Percentiles rank a stretch among this genome's conserved stretches.
Conservation (phyloP, 2,113 vertebrate species). For the Mormyrus lacerda region DNA sequence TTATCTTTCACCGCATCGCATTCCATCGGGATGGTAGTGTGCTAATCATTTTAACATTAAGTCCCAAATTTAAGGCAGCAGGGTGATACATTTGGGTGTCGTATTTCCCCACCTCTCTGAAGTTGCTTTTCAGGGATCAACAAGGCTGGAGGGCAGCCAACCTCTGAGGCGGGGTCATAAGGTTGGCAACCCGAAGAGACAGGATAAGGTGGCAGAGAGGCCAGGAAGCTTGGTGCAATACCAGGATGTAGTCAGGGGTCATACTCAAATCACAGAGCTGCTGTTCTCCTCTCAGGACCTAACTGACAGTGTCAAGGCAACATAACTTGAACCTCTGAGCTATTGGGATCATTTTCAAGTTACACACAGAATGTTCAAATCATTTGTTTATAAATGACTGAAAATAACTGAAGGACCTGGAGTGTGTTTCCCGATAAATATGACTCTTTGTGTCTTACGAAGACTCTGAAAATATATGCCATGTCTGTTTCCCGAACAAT, state of each 20-base stretch:
- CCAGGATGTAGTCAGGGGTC: constrained; percentile 48
- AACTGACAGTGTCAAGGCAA: constrained; percentile 45
- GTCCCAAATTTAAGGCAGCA: constrained; percentile 21
- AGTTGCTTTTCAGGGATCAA: constrained; percentile 40
- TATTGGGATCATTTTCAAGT: background rate
- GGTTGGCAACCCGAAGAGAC: constrained; percentile 50
- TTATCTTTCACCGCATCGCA: background rate
- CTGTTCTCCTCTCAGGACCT: constrained; percentile 42
- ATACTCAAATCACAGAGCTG: constrained; percentile 44
- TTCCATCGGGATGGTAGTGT: background rate
- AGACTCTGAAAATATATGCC: too few species aligned
- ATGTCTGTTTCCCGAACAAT: too few species aligned
- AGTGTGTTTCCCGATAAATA: too few species aligned
- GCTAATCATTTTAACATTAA: constrained; percentile 10
- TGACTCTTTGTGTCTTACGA: too few species aligned
- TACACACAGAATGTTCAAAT: background rate
- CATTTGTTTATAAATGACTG: background rate
- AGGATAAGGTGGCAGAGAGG: constrained; percentile 32
- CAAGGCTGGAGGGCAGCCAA: constrained; percentile 29
- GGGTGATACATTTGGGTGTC: constrained; percentile 43
- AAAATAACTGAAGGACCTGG: background rate
- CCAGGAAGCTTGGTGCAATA: constrained; percentile 41
- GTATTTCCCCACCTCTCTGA: constrained; percentile 45
- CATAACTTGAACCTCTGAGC: constrained; percentile 24
- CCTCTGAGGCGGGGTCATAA: constrained; percentile 47